Evolutionary conservation across 2,113 vertebrate genomes (phyloP).

Genomic region (Fregata magnificens): DNA sequence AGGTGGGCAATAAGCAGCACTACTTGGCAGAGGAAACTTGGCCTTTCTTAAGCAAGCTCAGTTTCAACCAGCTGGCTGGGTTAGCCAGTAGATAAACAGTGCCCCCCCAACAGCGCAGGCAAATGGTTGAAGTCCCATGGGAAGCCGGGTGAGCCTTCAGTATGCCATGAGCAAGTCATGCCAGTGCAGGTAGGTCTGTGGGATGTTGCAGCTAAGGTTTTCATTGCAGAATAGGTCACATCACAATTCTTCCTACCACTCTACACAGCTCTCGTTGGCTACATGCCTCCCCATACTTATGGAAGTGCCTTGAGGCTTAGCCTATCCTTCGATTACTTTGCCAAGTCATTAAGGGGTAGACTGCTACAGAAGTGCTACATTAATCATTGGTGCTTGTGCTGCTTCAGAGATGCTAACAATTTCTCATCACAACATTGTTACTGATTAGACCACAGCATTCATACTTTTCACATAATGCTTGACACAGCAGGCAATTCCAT

Average conservation of each 20-base stretch:
- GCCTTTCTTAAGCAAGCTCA: not conserved
- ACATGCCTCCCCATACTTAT: not conserved
- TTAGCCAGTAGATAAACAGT: not conserved
- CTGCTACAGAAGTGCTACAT: not conserved
- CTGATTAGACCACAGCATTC: slow-evolving; percentile 14
- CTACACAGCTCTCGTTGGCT: not conserved
- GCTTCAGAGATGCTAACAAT: not conserved
- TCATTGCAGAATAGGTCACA: not conserved
- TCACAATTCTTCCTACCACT: not conserved
- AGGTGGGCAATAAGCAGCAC: not conserved
- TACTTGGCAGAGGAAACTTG: not conserved
- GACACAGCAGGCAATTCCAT: not conserved
- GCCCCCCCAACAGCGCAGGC: rapidly evolving
- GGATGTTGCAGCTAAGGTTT: not conserved
- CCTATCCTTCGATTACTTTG: not conserved
- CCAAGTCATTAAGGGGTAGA: not conserved
- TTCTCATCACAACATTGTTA: not conserved
- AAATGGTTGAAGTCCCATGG: not conserved
- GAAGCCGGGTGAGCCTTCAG: not conserved
- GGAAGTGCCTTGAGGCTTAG: not conserved
- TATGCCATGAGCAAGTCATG: rapidly evolving
- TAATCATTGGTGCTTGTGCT: not conserved
- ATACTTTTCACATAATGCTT: not conserved
- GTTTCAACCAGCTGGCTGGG: not conserved
- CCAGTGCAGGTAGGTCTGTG: not conserved